phyloP scores from a whole-genome alignment of 1,140 invertebrate genomes.

The Drosophila littoralis region DNA sequence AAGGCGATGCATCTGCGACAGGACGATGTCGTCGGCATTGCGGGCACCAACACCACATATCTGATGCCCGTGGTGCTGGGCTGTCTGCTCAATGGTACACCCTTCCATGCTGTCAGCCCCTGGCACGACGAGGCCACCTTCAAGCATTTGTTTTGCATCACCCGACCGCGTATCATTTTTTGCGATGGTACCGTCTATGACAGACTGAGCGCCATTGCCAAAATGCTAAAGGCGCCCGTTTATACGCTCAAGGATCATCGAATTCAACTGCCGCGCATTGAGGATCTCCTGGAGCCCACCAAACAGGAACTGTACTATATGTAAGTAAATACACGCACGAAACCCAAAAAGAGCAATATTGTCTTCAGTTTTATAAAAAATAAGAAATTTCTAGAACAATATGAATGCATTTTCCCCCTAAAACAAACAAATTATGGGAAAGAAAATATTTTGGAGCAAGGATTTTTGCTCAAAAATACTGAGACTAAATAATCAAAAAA shows the following conservation, averaged over 20 bases:
- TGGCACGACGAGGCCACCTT: conserved; percentile 75
- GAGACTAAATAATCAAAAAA: too few relatives aligned
- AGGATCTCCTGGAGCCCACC: conserved; percentile 75
- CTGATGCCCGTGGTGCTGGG: conserved; percentile 76
- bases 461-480: too few relatives aligned
- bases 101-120: conserved; percentile 74
- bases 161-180: conserved; percentile 75
- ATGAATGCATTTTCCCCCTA: too few relatives aligned
- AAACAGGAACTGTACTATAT: conserved; percentile 66
- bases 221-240: conserved; percentile 66
- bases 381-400: too few relatives aligned
- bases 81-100: conserved; percentile 77
- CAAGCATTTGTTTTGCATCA: conserved; percentile 75
- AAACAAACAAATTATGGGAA: too few relatives aligned
- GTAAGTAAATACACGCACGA: conserved; percentile 44
- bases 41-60: conserved; percentile 72
- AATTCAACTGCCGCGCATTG: conserved; percentile 59
- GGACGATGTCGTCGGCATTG: conserved; percentile 78
- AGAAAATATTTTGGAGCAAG: too few relatives aligned
- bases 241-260: conserved; percentile 77
- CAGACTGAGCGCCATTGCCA: conserved; percentile 56
- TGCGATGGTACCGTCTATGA: conserved; percentile 72
- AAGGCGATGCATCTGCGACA: conserved; percentile 64
- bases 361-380: too few relatives aligned
- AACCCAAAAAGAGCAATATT: too few relatives aligned